phyloP scores from a whole-genome alignment of 1,140 invertebrate species.

The Lepidurus couesii region DNA sequence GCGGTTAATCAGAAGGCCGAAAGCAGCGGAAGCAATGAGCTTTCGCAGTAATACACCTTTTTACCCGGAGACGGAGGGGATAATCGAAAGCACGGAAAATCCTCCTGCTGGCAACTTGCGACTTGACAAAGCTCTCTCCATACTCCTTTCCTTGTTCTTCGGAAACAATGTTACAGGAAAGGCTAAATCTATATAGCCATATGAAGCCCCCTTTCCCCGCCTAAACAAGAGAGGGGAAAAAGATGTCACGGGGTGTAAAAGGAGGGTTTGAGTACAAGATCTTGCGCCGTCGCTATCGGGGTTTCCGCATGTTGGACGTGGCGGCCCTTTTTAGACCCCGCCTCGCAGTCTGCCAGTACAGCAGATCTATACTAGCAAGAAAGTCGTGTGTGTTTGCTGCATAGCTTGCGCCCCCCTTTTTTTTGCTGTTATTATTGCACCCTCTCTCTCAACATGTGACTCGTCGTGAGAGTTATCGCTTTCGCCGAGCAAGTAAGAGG shows the following conservation, averaged over 20 bases:
- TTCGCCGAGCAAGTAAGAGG: too few relatives aligned
- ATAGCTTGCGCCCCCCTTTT: background rate
- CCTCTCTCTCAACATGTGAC: constrained; percentile 1
- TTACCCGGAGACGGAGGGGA: background rate
- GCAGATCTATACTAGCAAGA: background rate
- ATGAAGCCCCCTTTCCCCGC: background rate
- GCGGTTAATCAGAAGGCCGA: background rate
- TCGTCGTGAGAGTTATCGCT: background rate
- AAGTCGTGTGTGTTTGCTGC: background rate
- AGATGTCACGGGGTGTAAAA: background rate
- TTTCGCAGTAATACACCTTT: background rate
- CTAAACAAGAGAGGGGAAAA: background rate
- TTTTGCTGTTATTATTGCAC: background rate
- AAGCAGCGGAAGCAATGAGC: background rate
- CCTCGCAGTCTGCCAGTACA: constrained; percentile 16
- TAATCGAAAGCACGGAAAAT: background rate
- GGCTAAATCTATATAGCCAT: background rate
- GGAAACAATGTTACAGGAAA: background rate
- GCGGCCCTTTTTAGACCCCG: background rate
- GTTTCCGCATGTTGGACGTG: background rate
- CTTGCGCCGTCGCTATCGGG: constrained; percentile 1
- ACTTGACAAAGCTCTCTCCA: background rate
- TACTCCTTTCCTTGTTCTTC: background rate
- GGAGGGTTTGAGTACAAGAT: background rate
- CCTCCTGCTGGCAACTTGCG: background rate